Evolutionary conservation across 2,888 invertebrate species (phyloP), one percentile per base, ranked within the genome.

Genomic region (Gasteruption jaculator): DNA sequence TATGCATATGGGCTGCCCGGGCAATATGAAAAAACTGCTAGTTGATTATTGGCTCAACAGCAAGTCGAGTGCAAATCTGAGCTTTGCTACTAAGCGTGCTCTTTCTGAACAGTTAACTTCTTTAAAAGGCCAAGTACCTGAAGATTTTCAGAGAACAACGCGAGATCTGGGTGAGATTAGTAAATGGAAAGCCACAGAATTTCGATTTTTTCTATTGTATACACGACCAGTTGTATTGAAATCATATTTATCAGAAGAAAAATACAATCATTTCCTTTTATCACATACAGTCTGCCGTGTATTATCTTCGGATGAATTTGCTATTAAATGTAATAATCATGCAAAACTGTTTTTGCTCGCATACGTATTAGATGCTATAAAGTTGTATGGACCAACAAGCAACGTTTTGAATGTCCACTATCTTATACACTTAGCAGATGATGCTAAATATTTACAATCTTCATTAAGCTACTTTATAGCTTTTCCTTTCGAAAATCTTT

Each of bases 381-480:
- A 34, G n/a, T 15, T 60, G 7, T 65, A 65, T 50, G 56, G 56
- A n/a, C 51, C 11, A 10, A 32, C 40, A 18, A 25, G 43, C 22
- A 10, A 40, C 39, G 12, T 33, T 24, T 8, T 57, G 31, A 68
- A 68, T 54, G 51, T 65, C 4, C 68, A 68, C 49, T 45, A 46
- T 11, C 37, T 49, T 4, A 34, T 49, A 20, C 50, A 50, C 15
- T 19, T 53, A 10, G 48, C 46, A 15, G 49, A 53, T 39, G 50
- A 53, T 33, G 46, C 26, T 1, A 36, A 34, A 16, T 36, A 48
- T 24, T 37, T 49, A 38, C 12, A 22, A 3, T 42, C 35, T 18
- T 25, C 38, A 4, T 35, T 50, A 18, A 41, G 20, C 8, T 11
- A 8, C 30, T 38, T 48, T 2, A 41, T 37, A 26, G 48, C 45